Evolutionary conservation across 2,113 vertebrate genomes (phyloP).

Genomic region (Lonchura striata): DNA sequence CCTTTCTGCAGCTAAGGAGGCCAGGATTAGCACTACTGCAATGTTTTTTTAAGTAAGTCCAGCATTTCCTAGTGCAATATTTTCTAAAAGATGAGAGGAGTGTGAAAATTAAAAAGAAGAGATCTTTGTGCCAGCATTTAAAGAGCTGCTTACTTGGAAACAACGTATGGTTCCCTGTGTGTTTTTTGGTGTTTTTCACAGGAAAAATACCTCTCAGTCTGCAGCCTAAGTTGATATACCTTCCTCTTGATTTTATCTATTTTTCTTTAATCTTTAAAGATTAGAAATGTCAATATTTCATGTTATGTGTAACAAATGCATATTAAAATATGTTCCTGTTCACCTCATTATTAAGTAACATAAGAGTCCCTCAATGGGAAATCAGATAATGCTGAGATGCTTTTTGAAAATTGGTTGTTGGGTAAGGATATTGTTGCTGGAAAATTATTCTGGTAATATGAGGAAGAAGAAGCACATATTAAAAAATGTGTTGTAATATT

Average conservation of each 20-base stretch:
- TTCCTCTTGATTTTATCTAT: background rate
- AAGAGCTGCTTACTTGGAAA: slow-evolving; percentile 12
- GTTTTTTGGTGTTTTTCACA: background rate
- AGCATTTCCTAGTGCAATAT: slow-evolving; percentile 32
- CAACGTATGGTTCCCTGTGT: background rate
- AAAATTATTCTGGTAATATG: background rate
- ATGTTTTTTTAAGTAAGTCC: background rate
- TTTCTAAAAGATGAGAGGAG: slow-evolving; percentile 34
- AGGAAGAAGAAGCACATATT: background rate
- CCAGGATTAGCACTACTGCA: slow-evolving; percentile 33
- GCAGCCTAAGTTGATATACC: background rate
- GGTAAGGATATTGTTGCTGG: background rate
- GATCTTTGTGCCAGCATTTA: background rate
- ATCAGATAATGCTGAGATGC: background rate
- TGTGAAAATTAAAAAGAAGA: slow-evolving; percentile 33
- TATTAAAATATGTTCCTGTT: background rate
- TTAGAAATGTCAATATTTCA: background rate
- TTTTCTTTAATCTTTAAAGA: background rate
- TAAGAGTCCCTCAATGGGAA: background rate
- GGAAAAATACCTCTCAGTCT: background rate
- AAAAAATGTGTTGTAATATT: background rate
- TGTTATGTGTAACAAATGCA: background rate
- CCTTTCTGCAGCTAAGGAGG: background rate
- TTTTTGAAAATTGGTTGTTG: background rate
- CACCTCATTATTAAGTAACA: background rate